Base-by-base conservation (phyloP, 2,888 invertebrate genomes). In the Scaptomyza tumidula region DNA sequence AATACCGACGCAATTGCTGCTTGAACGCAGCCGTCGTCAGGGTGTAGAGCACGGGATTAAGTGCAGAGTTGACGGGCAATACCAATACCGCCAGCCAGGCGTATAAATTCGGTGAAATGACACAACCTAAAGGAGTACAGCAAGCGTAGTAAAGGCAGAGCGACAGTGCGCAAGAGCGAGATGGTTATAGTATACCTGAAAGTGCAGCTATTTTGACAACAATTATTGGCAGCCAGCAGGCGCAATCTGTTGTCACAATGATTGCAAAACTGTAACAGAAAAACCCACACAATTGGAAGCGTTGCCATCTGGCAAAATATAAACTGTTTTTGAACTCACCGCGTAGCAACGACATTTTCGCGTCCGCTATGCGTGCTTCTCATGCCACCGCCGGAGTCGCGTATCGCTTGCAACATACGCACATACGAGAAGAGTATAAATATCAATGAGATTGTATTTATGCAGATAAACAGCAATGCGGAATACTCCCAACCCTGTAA, bases 1-100 rank as follows among this genome's bases (percentile, higher is more conserved):
- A 72, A 84, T 90, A 83, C 70, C 90, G 80, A 76, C 78, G 66
- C 87, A 90, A 67, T 90, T 94, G 94, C 88, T 94, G 94, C 82
- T 93, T 94, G 80, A 94, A 94, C 2, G 94, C 90, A 14, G 93
- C 93, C 2, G 94, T 94, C 2, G 94, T 94, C 48, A 94, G 81
- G 0, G 94, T 94, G 86, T 94, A 94, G 41, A 94, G 91, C n/a
- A 94, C 92, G 1, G 94, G 94, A 90, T 94, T 94, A 7, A 94
- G 88, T 0, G 94, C 94, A 1, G 94, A 94, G 86, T 94, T 94
- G 3, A 94, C 94, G 0, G 94, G 94, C 35, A 94, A 89, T 7
- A 94, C 93, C 71, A 94, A 93, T 24, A 94, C 93, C 0, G 94
- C 94, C 68, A 94, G 83, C 94, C 94, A 94, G 7, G 94, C 94